A percentile compares a stretch with the other conserved stretches of the same genome.
phyloP scores from a whole-genome alignment of 2,888 invertebrate species.

The Acrobasis suavella region DNA sequence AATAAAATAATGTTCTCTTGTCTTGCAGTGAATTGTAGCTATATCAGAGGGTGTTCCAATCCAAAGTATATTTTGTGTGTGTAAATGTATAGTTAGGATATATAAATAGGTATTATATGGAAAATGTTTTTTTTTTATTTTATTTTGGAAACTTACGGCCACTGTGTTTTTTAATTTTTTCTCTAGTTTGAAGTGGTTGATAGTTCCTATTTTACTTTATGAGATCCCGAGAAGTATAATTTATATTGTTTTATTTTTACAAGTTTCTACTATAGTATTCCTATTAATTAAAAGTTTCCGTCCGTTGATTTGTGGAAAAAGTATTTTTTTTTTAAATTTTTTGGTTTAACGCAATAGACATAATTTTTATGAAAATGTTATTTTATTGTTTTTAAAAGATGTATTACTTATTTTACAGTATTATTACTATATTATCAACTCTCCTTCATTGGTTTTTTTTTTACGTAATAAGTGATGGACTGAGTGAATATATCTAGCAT shows the following conservation, averaged over 20 bases:
- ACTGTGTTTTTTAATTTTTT: slow-evolving; percentile 45
- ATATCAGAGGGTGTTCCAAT: slow-evolving; percentile 39
- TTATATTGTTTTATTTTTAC: slow-evolving; percentile 28
- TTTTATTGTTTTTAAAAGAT: background rate
- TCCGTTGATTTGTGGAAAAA: slow-evolving; percentile 44
- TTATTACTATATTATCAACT: background rate
- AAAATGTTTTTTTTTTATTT: slow-evolving; percentile 23
- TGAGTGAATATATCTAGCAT: slow-evolving; percentile 50
- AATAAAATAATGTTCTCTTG: slow-evolving; percentile 13
- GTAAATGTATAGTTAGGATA: slow-evolving; percentile 50
- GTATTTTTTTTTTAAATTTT: slow-evolving; percentile 20
- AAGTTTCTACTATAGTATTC: slow-evolving; percentile 30
- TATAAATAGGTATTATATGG: slow-evolving; percentile 30
- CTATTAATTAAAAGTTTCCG: slow-evolving; percentile 38
- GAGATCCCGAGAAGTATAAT: slow-evolving; percentile 33
- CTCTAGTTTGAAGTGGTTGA: slow-evolving; percentile 65
- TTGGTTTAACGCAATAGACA: background rate
- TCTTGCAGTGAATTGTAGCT: slow-evolving; percentile 18
- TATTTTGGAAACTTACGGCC: slow-evolving; percentile 54
- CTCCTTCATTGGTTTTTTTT: slow-evolving; percentile 20
- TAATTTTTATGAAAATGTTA: background rate
- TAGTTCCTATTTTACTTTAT: slow-evolving; percentile 68
- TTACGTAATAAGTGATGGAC: slow-evolving; percentile 52
- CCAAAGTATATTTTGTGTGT: slow-evolving; percentile 46
- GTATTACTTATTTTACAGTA: background rate